Evolutionary conservation across 1,140 invertebrate species (phyloP), one percentile per base, ranked within the genome.

Genomic region (Pseudomyrmex flavicornis): DNA sequence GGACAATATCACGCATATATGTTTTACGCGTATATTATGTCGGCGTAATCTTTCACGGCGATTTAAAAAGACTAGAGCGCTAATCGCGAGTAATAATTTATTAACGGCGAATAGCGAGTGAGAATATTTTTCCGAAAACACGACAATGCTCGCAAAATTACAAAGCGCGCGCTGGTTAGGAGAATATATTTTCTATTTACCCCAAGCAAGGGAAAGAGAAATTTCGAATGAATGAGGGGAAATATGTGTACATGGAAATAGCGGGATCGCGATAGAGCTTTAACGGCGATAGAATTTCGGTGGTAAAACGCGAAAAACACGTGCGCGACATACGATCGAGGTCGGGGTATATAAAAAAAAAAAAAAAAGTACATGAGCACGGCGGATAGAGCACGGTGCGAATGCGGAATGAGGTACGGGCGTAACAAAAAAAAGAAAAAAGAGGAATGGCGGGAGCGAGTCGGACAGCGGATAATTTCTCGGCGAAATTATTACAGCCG

Each of bases 381-480:
- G n/a, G n/a, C 13, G 35, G 48, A 61, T 77, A 65, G 50, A 63
- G 72, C 72, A 80, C 54, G 56, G 66, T 50, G 76, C 58, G 70
- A 66, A 77, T 59, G 73, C 26, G 58, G 52, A 84, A 84, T 84
- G 82, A 79, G 65, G 46, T 65, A 83, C 62, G 74, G n/a, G 35
- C 44, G 52, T 22, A 80, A 75, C 76, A 76, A 62, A 52, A 3
- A 52, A 20, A 65, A 66, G 17, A 56, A 54, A 26, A 52, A 68
- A 48, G 8, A 48, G 46, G 65, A 48, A 66, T 69, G 59, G 44
- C 26, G 61, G 59, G 86, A 77, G 58, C 46, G 52, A 82, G 63
- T 84, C 61, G 54, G 52, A 62, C 65, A 83, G 72, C 70, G 82
- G 83, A 84, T 85, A 84, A 85, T 85, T 79, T 77, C 84, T 85